phyloP scores from a whole-genome alignment of 1,140 invertebrate species.

The Carposina sasakii region DNA sequence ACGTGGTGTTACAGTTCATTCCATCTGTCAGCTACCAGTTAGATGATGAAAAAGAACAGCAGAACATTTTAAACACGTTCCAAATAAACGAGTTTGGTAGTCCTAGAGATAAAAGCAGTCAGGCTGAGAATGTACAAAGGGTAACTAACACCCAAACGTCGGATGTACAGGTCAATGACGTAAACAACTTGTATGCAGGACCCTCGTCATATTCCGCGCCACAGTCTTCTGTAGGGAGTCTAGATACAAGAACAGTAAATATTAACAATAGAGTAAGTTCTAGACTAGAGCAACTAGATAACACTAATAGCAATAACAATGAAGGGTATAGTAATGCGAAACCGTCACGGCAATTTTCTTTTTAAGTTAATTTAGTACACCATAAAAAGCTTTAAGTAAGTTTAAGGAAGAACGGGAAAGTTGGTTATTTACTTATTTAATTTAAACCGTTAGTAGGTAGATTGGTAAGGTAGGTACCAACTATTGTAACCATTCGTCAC shows the following conservation, averaged over 20 bases:
- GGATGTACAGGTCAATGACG: conserved; percentile 29
- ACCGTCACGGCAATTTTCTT: no score
- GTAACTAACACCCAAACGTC: conserved; percentile 26
- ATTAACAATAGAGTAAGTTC: conserved; percentile 32
- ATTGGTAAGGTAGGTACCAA: no score
- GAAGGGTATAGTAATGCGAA: no score
- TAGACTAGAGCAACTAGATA: conserved; percentile 48
- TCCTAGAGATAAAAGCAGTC: conserved; percentile 23
- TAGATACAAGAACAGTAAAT: conserved; percentile 26
- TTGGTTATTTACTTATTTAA: no score
- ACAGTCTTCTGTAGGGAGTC: conserved; percentile 45
- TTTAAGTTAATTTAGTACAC: no score
- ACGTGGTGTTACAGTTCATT: conserved; percentile 43
- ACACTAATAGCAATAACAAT: conserved; percentile 44
- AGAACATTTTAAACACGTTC: conserved; percentile 41
- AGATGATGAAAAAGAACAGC: conserved; percentile 43
- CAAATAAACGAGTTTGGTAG: conserved; percentile 40
- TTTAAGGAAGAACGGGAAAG: no score
- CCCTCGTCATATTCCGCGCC: conserved; percentile 58
- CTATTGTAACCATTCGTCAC: no score
- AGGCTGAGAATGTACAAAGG: conserved; percentile 22
- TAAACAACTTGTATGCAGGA: conserved; percentile 41
- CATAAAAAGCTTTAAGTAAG: no score
- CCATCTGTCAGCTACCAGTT: conserved; percentile 53
- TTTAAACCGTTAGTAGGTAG: no score